A percentile compares a stretch with the other conserved stretches of the same genome.
Evolutionary conservation across 2,888 invertebrate genomes (phyloP).

Genomic region (Fragum whitleyi): DNA sequence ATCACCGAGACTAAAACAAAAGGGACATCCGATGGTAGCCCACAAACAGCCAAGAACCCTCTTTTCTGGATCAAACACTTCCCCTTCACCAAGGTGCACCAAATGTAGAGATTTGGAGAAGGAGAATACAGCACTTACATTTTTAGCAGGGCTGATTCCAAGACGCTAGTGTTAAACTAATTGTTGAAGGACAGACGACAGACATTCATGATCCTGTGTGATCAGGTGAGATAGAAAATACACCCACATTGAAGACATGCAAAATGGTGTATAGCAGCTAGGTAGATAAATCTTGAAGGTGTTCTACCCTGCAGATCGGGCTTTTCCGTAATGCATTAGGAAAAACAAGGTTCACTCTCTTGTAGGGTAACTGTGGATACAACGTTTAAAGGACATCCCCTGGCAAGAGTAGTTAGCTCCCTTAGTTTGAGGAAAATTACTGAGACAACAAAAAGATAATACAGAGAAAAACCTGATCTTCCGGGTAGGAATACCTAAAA

Average conservation of each 20-base stretch:
- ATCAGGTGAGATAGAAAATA: background rate
- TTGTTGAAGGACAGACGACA: too few relatives aligned
- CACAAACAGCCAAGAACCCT: conserved; percentile 14
- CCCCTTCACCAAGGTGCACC: conserved; percentile 4
- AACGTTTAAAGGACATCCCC: too few relatives aligned
- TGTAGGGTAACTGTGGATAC: too few relatives aligned
- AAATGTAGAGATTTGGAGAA: conserved; percentile 7
- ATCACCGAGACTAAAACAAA: conserved; percentile 5
- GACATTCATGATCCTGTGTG: too few relatives aligned
- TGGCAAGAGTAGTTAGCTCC: too few relatives aligned
- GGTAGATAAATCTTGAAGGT: background rate
- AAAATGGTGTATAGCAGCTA: conserved; percentile 3
- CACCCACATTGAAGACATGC: background rate
- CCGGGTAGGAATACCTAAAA: background rate
- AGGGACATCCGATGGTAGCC: background rate
- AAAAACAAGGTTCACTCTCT: too few relatives aligned
- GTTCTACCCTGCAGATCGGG: too few relatives aligned
- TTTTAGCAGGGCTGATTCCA: background rate
- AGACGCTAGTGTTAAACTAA: too few relatives aligned
- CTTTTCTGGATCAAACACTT: conserved; percentile 10
- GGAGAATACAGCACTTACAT: conserved; percentile 2
- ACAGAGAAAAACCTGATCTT: too few relatives aligned
- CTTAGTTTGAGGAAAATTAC: too few relatives aligned
- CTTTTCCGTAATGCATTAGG: too few relatives aligned
- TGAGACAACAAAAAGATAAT: too few relatives aligned